Evolutionary conservation across 2,113 vertebrate species (phyloP).

Genomic region (Colius striatus): DNA sequence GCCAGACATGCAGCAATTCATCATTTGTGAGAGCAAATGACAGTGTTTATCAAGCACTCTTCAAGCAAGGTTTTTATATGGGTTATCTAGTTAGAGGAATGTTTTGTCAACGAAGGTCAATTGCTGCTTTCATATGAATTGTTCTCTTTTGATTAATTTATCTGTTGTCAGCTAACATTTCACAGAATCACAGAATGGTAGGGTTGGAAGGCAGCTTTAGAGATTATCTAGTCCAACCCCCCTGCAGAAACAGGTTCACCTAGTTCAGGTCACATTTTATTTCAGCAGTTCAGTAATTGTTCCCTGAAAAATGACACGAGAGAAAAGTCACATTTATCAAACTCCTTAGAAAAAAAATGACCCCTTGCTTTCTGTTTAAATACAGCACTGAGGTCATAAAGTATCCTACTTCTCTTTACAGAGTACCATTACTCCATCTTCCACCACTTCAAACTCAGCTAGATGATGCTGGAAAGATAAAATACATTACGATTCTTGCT

Average conservation of each 20-base stretch:
- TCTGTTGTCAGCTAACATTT: not conserved
- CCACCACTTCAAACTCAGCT: not conserved
- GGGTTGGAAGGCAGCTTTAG: too few species aligned
- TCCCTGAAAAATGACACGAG: not conserved
- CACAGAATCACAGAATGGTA: not conserved
- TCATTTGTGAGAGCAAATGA: not conserved
- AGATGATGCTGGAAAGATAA: not conserved
- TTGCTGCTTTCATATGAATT: not conserved
- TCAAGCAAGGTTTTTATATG: not conserved
- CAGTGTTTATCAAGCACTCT: not conserved
- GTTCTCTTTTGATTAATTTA: not conserved
- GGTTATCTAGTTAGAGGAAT: not conserved
- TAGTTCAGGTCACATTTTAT: not conserved
- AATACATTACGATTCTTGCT: not conserved
- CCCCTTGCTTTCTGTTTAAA: not conserved
- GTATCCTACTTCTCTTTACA: not conserved
- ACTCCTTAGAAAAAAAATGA: not conserved
- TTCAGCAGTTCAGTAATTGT: not conserved
- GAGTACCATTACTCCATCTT: not conserved
- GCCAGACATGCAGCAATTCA: not conserved
- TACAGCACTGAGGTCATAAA: not conserved
- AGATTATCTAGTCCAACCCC: too few species aligned
- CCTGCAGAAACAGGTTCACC: too few species aligned
- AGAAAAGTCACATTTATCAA: not conserved
- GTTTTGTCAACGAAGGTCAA: not conserved